Base-by-base conservation (phyloP, 53 echinoderm and acorn worm species). In the Actinopyga echinites region DNA sequence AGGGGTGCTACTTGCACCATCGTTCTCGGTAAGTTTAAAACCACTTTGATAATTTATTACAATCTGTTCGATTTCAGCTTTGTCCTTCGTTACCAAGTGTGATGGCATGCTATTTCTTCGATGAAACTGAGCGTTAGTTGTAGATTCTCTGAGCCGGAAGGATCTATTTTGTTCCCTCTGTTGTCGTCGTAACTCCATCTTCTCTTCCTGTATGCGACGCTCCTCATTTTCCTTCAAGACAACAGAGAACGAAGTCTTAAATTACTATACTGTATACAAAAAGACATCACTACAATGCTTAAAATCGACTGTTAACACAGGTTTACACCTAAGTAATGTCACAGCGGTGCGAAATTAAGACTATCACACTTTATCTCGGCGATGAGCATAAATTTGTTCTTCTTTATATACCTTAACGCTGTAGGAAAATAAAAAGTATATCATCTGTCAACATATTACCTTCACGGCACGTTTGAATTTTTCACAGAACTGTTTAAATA, bases 401-500 rank as follows among this genome's bases (percentile, higher is more conserved):
- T 1, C 44, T 44, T 11, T 9, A 4, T 17, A 29, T 26, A 20
- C 7, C 22, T 5, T 17, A 8, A 25, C 15, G 11, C 40, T 44
- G 44, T 13, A 44, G 44, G 7, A 44, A 4, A 49, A 23, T 29
- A 62, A 21, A 49, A 8, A 79, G 2, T n/a, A 21, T 24, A 11
- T 44, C 40, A 42, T 49, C 3, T 17, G 17, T 49, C 49, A 49
- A 15, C 17, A 49, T 15, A 49, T 69, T 75, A 96, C 96, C 77
- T 79, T 64, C 19, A 92, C 89, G 10, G 99, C 94, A 83, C 90
- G 92, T 85, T 91, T 95, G 77, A 99, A 99, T 52, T 94, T 94
- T 69, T 94, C 92, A 74, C 99, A 99, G 86, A 99, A 99, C 37
- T 86, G 64, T 55, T 87, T 99, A 88, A 99, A 94, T 60, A 90